Base-by-base conservation (phyloP, 2,888 invertebrate species). In the Crossocerus cetratus region DNA sequence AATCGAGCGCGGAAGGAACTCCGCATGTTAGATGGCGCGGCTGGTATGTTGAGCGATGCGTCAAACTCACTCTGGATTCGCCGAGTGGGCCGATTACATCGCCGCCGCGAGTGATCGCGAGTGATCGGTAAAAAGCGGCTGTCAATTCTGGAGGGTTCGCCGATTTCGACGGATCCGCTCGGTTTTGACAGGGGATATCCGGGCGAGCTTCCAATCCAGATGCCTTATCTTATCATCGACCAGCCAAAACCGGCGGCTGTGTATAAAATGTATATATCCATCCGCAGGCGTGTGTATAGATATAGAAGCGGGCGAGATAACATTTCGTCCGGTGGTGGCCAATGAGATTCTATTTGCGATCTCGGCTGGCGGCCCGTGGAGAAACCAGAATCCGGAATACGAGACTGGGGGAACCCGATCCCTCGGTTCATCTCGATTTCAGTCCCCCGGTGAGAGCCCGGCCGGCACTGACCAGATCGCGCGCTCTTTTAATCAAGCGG, bases 361-460 rank as follows among this genome's bases (percentile, higher is more conserved):
- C 76, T 60, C 55, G 57, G 57, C 60, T 56, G 55, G 43, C 61
- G 54, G 65, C 3, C 45, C 59, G 64, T 16, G 58, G 69, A 68
- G 76, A 79, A 76, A 79, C 74, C 76, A 74, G 79, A 78, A 79
- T 76, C 72, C 65, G 71, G 69, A 79, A 79, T 76, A 76, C 74
- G 78, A 79, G 76, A 73, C 71, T 22, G 16, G 1, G 44, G 78
- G 61, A 79, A 79, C 62, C 66, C 69, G 78, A 78, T 73, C 78
- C 61, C 56, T 16, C 49, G 72, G 72, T 73, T 66, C 72, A 71
- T 79, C 76, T 76, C 78, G 68, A 79, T 79, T 79, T 79, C 76
- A 78, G 59, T 23, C 63, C 66, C 61, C 53, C 72, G 71, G 60
- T 67, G 59, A 53, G 54, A 53, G 54, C 55, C 13, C 49, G 13